A percentile compares a stretch with the other conserved stretches of the same genome.
These are phyloP conservation scores for Zaprionus bogoriensis DNA, from an alignment of 2,888 invertebrate species.

Conservation along the genomic window DNA sequence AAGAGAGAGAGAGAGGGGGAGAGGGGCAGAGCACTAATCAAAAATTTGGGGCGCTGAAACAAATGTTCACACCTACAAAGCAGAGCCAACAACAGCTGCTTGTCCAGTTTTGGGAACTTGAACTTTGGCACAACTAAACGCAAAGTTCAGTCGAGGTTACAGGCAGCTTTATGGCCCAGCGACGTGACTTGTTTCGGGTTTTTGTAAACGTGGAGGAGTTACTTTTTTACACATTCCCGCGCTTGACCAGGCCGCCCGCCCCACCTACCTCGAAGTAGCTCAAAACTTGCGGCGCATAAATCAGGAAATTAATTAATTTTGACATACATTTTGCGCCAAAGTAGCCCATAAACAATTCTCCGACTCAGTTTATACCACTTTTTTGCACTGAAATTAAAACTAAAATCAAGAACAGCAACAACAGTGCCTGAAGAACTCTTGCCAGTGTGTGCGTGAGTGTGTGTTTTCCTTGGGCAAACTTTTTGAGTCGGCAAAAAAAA, in stretches of 20 bases:
- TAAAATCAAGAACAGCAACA: slow-evolving; percentile 54
- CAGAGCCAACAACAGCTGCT: slow-evolving; percentile 36
- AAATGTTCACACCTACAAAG: slow-evolving; percentile 71
- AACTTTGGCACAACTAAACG: slow-evolving; percentile 58
- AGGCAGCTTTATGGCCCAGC: slow-evolving; percentile 52
- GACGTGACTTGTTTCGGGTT: slow-evolving; percentile 68
- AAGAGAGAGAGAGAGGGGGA: slow-evolving; percentile 5
- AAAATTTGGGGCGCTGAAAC: slow-evolving; percentile 59
- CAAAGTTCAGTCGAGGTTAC: slow-evolving; percentile 53
- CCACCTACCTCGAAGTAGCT: slow-evolving; percentile 6
- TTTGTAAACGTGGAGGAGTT: neutral
- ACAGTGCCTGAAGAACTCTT: slow-evolving; percentile 36
- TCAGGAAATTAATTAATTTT: slow-evolving; percentile 83
- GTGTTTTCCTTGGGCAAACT: slow-evolving; percentile 5
- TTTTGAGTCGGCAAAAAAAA: slow-evolving; percentile 1
- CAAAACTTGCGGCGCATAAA: slow-evolving; percentile 74
- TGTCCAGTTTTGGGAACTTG: slow-evolving; percentile 49
- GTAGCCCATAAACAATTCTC: slow-evolving; percentile 68
- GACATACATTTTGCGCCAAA: slow-evolving; percentile 79
- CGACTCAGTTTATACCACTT: neutral
- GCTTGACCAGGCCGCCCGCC: slow-evolving; percentile 42
- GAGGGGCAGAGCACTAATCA: slow-evolving; percentile 41
- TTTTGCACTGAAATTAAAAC: slow-evolving; percentile 61
- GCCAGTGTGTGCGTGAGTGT: slow-evolving; percentile 26
- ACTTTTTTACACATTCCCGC: slow-evolving; percentile 17